Conservation (phyloP, 1,140 invertebrate species). For the Drosophila insularis region DNA sequence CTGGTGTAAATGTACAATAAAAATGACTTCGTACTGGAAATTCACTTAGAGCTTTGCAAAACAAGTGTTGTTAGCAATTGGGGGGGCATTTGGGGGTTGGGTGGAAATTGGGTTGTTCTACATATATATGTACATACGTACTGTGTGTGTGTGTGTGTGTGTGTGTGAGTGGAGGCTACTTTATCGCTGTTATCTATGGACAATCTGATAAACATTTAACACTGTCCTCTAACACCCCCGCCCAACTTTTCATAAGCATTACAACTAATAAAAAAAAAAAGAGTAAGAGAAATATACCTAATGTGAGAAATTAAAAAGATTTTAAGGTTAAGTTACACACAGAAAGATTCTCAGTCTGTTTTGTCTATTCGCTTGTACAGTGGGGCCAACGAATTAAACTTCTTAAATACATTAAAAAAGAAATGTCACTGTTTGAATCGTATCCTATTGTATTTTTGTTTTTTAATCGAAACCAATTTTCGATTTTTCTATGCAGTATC, state of each 20-base stretch:
- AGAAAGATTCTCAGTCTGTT: not conserved
- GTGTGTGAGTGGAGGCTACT: slow-evolving; percentile 33
- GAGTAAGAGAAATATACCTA: not conserved
- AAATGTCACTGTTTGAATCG: too few species aligned
- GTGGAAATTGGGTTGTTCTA: not conserved
- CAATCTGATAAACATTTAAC: slow-evolving; percentile 60
- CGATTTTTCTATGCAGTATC: too few species aligned
- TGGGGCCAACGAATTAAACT: not conserved
- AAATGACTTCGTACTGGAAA: slow-evolving; percentile 46
- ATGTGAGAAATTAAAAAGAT: slow-evolving; percentile 8
- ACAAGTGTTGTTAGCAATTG: slow-evolving; percentile 29
- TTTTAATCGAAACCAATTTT: too few species aligned
- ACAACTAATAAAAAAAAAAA: slow-evolving; percentile 10
- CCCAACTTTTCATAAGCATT: not conserved
- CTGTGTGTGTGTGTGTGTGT: slow-evolving; percentile 15
- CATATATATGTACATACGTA: not conserved
- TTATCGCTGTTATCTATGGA: slow-evolving; percentile 58
- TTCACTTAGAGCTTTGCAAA: slow-evolving; percentile 31
- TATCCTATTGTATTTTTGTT: too few species aligned
- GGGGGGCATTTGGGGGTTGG: slow-evolving; percentile 5
- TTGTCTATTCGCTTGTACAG: not conserved
- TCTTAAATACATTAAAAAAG: too few species aligned
- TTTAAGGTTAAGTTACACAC: not conserved
- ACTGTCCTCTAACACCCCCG: not conserved
- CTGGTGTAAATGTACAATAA: slow-evolving; percentile 65